Conservation (phyloP, 2,113 vertebrate genomes). For the Shinisaurus crocodilurus region DNA sequence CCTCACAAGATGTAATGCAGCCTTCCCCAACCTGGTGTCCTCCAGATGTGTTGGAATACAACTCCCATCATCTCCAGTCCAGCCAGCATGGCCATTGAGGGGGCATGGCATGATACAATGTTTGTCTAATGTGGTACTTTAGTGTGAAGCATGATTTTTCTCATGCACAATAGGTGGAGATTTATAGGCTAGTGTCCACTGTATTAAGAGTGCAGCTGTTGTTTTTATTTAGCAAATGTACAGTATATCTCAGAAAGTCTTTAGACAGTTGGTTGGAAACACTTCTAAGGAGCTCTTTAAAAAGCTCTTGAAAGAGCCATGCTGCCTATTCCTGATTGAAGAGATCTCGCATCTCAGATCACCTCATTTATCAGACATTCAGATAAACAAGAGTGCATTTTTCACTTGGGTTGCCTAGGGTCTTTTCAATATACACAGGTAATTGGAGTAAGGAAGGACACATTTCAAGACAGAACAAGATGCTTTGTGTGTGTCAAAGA, state of each 20-base stretch:
- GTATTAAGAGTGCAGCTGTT: not conserved
- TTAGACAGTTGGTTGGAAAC: not conserved
- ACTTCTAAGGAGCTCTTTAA: not conserved
- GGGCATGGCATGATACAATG: not conserved
- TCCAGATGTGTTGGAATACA: too few relatives aligned
- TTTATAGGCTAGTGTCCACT: not conserved
- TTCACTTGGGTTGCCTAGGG: not conserved
- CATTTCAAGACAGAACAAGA: not conserved
- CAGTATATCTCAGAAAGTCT: not conserved
- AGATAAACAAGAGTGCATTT: not conserved
- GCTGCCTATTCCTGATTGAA: not conserved
- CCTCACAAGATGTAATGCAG: not conserved
- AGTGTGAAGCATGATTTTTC: not conserved
- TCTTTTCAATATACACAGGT: not conserved
- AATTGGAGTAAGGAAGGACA: not conserved
- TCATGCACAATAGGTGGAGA: not conserved
- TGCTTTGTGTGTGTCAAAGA: not conserved
- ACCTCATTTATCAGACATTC: not conserved
- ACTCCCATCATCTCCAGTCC: too few relatives aligned
- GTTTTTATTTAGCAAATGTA: not conserved
- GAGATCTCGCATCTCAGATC: not conserved
- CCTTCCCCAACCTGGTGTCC: not conserved
- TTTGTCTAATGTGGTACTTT: not conserved
- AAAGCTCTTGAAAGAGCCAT: not conserved
- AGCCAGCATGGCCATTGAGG: not conserved